Conservation (phyloP, 1,140 invertebrate genomes). For the Orchesella cincta region DNA sequence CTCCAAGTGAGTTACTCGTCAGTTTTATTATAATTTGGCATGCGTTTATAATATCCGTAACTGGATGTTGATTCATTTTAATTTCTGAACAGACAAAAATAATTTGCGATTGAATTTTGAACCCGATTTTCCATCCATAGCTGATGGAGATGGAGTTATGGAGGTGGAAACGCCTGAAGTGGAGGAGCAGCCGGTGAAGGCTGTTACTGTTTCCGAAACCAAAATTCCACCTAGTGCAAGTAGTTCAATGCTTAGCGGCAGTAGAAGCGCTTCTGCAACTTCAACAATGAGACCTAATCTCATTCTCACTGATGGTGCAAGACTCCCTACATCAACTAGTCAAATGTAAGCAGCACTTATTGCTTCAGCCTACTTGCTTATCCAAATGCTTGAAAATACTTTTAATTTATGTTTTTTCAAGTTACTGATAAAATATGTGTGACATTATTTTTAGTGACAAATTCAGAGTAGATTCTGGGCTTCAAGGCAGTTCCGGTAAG, state of each 20-base stretch:
- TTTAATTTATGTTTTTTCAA: too few relatives aligned
- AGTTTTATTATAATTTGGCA: neutral
- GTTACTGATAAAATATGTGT: neutral
- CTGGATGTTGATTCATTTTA: neutral
- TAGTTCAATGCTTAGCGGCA: neutral
- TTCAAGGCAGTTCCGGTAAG: slow-evolving; percentile 41
- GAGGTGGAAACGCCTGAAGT: neutral
- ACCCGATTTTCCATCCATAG: slow-evolving; percentile 25
- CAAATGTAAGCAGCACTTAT: slow-evolving; percentile 37
- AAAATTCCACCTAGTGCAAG: slow-evolving; percentile 17
- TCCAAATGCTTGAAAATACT: too few relatives aligned
- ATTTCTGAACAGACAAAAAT: slow-evolving; percentile 25
- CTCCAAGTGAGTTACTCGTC: neutral
- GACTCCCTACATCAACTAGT: slow-evolving; percentile 31
- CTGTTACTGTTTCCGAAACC: neutral
- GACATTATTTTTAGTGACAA: slow-evolving; percentile 38
- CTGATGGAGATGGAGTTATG: neutral
- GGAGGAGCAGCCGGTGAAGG: neutral
- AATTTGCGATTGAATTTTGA: slow-evolving; percentile 41
- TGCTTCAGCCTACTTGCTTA: too few relatives aligned
- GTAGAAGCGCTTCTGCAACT: neutral
- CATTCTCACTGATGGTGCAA: neutral
- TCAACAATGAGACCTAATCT: slow-evolving; percentile 19
- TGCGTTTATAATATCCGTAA: too few relatives aligned
- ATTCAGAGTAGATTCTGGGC: slow-evolving; percentile 44